These are phyloP conservation scores for Chrysomela aeneicollis DNA, from an alignment of 2,888 invertebrate genomes.

Conservation along the genomic window DNA sequence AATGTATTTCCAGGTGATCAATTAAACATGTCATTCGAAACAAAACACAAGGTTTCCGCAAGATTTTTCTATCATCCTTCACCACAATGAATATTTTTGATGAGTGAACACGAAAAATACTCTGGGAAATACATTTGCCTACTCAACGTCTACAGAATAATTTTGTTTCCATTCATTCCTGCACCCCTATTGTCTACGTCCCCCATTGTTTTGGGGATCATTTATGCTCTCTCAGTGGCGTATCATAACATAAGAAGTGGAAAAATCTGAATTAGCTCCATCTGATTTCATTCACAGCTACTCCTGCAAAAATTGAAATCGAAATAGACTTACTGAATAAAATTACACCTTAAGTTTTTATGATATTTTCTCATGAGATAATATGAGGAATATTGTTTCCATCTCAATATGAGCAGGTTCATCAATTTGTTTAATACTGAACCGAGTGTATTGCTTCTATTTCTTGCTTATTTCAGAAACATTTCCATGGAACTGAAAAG, in stretches of 20 bases:
- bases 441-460: no score
- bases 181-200: conserved; percentile 25
- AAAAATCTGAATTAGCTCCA: background rate
- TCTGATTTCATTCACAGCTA: background rate
- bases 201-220: conserved; percentile 6
- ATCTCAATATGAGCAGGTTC: no score
- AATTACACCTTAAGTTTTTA: no score
- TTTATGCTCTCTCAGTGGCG: conserved; percentile 22
- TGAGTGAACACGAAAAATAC: conserved; percentile 21
- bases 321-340: background rate
- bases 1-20: background rate
- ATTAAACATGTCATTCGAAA: background rate
- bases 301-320: background rate
- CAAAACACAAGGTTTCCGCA: background rate
- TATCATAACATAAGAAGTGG: conserved; percentile 8
- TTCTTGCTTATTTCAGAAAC: no score
- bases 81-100: conserved; percentile 16
- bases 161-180: conserved; percentile 25
- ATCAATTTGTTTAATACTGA: no score
- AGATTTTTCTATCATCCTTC: conserved; percentile 1
- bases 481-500: no score
- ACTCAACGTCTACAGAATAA: conserved; percentile 22
- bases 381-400: no score
- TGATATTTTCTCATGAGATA: no score
- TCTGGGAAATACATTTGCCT: conserved; percentile 26